Base-by-base conservation (phyloP, 1,140 invertebrate genomes). In the Globodera rostochiensis region DNA sequence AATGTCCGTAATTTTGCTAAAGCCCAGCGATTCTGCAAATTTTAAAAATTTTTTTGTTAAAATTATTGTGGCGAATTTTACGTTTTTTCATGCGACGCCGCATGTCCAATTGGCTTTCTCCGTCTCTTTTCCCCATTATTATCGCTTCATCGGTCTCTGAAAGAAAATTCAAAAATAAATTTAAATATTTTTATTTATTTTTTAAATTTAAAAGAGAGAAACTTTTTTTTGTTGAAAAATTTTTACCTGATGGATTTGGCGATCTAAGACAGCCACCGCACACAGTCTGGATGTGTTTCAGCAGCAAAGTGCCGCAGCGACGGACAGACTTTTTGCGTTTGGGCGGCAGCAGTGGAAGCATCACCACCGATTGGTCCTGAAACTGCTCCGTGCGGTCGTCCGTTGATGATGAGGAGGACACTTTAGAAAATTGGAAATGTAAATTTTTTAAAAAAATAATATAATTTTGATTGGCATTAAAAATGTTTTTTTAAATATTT, bases 281-380 rank as follows among this genome's bases (percentile, higher is more conserved):
- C 47, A 78, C 77, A 13, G 66, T 78, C 47, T 78, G 77, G 46
- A 78, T 78, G 25, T 78, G 77, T 21, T 78, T 78, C 25, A 78
- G 66, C 64, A 78, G 47, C 47, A 78, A 13, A 3, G 57, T 78
- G 25, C 77, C 77, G 21, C 77, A 78, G 5, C 77, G 25, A 6
- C 77, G 77, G 64, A 78, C 77, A 5, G 74, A 71, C 69, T 71
- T 71, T 19, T 71, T 71, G 36, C 46, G 69, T 21, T 71, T 71
- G 2, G 69, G 69, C 69, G n/a, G 11, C 67, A 69, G 4, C 11
- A 53, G 2, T 36, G 36, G 36, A 36, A 36, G 36, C 36, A 36
- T 36, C 36, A 36, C 36, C 36, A 36, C 36, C 36, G 36, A 36
- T 36, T 36, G 36, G 36, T 36, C 36, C 36, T 36, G 36, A 36